These are phyloP conservation scores for Phataginus tricuspis DNA, from an alignment of 2,797 vertebrate genomes.

Conservation along the genomic window DNA sequence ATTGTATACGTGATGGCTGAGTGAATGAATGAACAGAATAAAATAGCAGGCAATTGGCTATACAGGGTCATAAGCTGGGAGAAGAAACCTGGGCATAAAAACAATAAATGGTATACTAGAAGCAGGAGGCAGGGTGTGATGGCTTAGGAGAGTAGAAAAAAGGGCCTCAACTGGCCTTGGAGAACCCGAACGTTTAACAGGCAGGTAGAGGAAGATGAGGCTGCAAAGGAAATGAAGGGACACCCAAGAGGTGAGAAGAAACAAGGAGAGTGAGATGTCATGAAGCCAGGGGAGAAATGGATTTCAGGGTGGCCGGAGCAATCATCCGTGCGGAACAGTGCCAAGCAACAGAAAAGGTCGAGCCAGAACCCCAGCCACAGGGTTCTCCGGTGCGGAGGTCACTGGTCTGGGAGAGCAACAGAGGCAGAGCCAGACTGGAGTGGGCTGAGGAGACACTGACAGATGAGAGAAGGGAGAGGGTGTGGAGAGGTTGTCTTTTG, in stretches of 20 bases:
- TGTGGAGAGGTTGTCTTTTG: neutral
- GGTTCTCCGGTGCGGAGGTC: neutral
- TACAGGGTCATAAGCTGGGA: neutral
- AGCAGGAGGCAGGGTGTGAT: neutral
- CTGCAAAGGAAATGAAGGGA: neutral
- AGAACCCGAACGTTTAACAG: neutral
- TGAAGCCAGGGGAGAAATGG: neutral
- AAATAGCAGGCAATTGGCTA: neutral
- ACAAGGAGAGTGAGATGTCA: neutral
- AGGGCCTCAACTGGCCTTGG: neutral
- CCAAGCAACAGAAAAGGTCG: neutral
- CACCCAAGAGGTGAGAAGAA: neutral
- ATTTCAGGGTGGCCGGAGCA: neutral
- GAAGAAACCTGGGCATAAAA: neutral
- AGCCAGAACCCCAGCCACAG: neutral
- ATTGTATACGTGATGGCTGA: neutral
- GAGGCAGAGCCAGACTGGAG: neutral
- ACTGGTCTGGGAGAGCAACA: neutral
- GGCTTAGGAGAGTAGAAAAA: neutral
- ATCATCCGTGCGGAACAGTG: neutral
- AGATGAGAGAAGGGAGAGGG: neutral
- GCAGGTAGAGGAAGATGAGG: neutral
- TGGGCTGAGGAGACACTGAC: neutral
- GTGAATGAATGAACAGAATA: neutral
- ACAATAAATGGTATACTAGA: neutral